Percentiles rank a stretch among this genome's conserved stretches.
Evolutionary conservation across 2,797 vertebrate species (phyloP).

Genomic region (Amphiprion clarkii): DNA sequence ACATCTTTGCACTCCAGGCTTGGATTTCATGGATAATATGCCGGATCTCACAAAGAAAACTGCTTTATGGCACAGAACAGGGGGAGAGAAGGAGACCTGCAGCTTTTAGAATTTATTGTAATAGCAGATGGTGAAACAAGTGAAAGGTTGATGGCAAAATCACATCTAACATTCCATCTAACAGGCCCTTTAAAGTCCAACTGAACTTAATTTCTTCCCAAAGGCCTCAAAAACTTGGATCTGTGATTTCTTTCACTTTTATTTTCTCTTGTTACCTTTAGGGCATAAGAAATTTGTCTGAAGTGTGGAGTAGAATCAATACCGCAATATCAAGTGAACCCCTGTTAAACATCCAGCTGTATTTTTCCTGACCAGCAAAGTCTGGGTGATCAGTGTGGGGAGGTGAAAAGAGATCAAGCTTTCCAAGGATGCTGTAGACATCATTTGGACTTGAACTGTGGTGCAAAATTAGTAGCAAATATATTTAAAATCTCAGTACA

Average conservation of each 20-base stretch:
- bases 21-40: constrained; percentile 66
- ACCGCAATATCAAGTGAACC: constrained; percentile 73
- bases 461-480: not conserved
- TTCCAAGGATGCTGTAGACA: constrained; percentile 28
- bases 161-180: constrained; percentile 66
- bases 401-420: constrained; percentile 27
- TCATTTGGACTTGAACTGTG: constrained; percentile 9
- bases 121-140: constrained; percentile 69
- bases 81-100: constrained; percentile 42
- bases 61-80: constrained; percentile 58
- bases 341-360: constrained; percentile 72
- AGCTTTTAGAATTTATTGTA: constrained; percentile 70
- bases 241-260: constrained; percentile 69
- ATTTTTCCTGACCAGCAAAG: constrained; percentile 61
- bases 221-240: constrained; percentile 69
- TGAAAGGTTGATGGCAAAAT: constrained; percentile 77
- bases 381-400: constrained; percentile 31
- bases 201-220: constrained; percentile 73
- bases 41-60: constrained; percentile 54
- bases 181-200: constrained; percentile 69
- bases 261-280: constrained; percentile 76
- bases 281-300: constrained; percentile 67
- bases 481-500: not conserved
- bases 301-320: constrained; percentile 75
- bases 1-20: constrained; percentile 47